Evolutionary conservation across 2,113 vertebrate species (phyloP), one percentile per base, ranked within the genome.

Genomic region (Lonchura striata): DNA sequence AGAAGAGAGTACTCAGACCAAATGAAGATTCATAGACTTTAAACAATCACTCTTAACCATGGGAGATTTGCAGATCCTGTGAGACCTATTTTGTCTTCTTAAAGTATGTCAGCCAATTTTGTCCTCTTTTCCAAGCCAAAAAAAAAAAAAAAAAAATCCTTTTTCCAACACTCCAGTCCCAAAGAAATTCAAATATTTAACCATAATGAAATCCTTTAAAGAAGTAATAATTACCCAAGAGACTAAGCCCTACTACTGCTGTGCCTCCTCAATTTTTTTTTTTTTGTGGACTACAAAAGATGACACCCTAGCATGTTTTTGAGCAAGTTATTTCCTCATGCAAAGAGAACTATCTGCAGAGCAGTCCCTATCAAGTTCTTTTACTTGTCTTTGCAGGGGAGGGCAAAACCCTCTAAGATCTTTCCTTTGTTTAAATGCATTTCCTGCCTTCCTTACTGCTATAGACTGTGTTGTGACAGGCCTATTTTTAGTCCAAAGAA

Each of bases 401-500:
- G 59, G 53, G 37, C n/a, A 89, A 90, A 87, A 66, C 22, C 5
- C 6, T 31, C 59, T 46, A 75, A 91, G 69, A 89, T 92, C 79
- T 93, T 89, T 95, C 94, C 92, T 96, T 97, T 96, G 96, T 98
- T 98, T 98, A 98, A 97, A 98, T 98, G 91, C 96, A 96, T 98
- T 99, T 99, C 99, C 99, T 99, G 98, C 97, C 95, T 94, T 96
- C 96, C 98, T 97, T 97, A 97, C 98, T 98, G 97, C 96, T 97
- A 96, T 87, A 97, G 91, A 96, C 98, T 97, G 96, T 98, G 97
- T 97, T 96, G 94, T 60, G 77, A 95, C 91, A 95, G 93, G 57
- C 57, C 98, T 99, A 99, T 99, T 98, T 99, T 99, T 99, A 99
- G 98, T 90, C 92, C 82, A 83, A 97, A 94, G 96, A 98, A 97